Conservation (phyloP, 2,888 invertebrate species). For the Uloborus plumipes region DNA sequence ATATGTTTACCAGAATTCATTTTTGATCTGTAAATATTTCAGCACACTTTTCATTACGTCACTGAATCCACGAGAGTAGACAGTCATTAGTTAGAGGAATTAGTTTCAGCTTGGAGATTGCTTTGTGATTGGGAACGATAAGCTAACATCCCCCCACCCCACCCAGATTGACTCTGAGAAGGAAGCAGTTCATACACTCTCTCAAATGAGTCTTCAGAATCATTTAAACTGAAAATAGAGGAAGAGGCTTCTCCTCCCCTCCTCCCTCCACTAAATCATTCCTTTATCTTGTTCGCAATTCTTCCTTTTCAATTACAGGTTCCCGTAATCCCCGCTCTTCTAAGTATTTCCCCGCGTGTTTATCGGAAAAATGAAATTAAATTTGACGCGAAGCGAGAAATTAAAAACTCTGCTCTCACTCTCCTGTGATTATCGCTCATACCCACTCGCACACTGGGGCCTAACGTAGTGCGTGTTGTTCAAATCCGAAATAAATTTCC, state of each 20-base stretch:
- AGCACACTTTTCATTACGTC: too few relatives aligned
- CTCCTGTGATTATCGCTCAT: slow-evolving; percentile 43
- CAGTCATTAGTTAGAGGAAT: slow-evolving; percentile 56
- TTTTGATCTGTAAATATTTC: too few relatives aligned
- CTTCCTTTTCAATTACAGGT: slow-evolving; percentile 61
- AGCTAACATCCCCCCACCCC: slow-evolving; percentile 30
- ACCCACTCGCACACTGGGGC: slow-evolving; percentile 32
- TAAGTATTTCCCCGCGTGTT: slow-evolving; percentile 21
- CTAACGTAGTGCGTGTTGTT: slow-evolving; percentile 13
- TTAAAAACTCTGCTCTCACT: slow-evolving; percentile 40
- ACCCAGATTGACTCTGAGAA: slow-evolving; percentile 5
- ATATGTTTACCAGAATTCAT: too few relatives aligned
- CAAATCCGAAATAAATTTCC: slow-evolving; percentile 5
- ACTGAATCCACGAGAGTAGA: neutral
- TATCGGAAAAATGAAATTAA: slow-evolving; percentile 64
- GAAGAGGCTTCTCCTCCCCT: neutral
- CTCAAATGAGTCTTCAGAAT: slow-evolving; percentile 1
- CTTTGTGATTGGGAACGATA: slow-evolving; percentile 61
- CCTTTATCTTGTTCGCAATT: slow-evolving; percentile 61
- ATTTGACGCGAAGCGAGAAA: slow-evolving; percentile 59
- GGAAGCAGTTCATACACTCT: slow-evolving; percentile 7
- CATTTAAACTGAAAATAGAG: slow-evolving; percentile 23
- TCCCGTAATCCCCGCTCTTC: slow-evolving; percentile 42
- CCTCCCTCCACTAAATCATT: slow-evolving; percentile 42
- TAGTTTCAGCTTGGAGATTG: slow-evolving; percentile 49